phyloP scores from a whole-genome alignment of 2,113 vertebrate species.

The Struthio camelus region DNA sequence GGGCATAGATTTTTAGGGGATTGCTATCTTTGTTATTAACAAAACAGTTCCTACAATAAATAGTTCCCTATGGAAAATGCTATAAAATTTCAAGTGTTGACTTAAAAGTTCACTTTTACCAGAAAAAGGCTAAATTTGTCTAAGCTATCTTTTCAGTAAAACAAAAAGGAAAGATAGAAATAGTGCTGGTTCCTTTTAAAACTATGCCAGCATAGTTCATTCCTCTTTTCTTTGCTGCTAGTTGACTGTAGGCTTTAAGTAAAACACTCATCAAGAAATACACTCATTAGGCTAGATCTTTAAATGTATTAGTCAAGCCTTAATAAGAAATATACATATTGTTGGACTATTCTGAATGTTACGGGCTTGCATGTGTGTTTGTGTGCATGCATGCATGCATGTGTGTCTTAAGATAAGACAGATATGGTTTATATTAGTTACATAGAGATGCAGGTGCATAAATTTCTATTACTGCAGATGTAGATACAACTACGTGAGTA shows the following conservation, averaged over 20 bases:
- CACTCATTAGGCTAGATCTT: background rate
- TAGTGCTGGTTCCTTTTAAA: background rate
- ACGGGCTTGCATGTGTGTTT: background rate
- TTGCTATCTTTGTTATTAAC: background rate
- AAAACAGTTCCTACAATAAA: background rate
- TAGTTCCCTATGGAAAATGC: background rate
- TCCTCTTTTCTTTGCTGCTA: background rate
- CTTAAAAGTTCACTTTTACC: background rate
- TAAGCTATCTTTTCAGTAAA: background rate
- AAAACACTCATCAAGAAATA: background rate
- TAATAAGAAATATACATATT: background rate
- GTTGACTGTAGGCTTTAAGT: background rate
- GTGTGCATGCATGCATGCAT: accelerated
- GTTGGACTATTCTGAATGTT: background rate
- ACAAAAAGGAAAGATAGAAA: background rate
- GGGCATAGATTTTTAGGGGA: background rate
- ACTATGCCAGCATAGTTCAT: background rate
- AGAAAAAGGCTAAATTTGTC: background rate
- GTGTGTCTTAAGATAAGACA: background rate
- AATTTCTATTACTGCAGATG: background rate
- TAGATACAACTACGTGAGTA: background rate
- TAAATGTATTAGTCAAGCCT: background rate
- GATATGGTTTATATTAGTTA: background rate
- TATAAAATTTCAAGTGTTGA: background rate
- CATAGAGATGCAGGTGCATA: background rate